Base-by-base conservation (phyloP, 2,113 vertebrate species). In the Epinephelus moara region DNA sequence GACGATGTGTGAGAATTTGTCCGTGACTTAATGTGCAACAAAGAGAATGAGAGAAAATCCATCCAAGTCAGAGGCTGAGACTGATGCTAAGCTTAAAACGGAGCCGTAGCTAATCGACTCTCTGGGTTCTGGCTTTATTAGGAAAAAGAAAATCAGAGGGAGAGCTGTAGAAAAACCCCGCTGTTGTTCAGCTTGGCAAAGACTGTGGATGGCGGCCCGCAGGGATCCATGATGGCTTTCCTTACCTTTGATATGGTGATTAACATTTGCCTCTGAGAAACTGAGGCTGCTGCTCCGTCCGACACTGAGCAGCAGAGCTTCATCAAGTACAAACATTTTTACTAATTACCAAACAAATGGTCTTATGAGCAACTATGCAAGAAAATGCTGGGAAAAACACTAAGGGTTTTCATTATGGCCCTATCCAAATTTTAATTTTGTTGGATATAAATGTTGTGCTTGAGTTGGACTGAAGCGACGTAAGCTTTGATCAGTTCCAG, bases 221-320 rank as follows among this genome's bases (percentile, higher is more conserved):
- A 45, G 78, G 81, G 84, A 78, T 59, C 82, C 72, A 50, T 60
- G 67, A 82, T 80, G 79, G 80, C 61, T 82, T 67, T 50, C 40
- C 75, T 77, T 59, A 88, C 84, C 91, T 94, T 93, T 94, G 92
- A 94, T 92, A 92, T 93, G 92, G 85, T 91, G 93, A 95, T 93
- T 83, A 91, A 88, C 85, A 82, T 78, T 86, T 69, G 76, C 68
- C 80, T 74, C 42, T 40, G 72, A 75, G 64, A 75, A 69, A 74
- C 71, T 3, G 15, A 66, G 73, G 56, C 75, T 30, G 50, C 71
- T 47, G 78, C 76, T 69, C 50, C 17, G 15, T 49, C 62, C 60
- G 63, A 27, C 62, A 62, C 56, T 17, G 70, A 69, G 23, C 6
- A 30, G 17, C 4, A 27, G 25, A 45, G 50, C 75, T 53, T 71